phyloP scores from a whole-genome alignment of 2,113 vertebrate species.

The Piprites chloris region DNA sequence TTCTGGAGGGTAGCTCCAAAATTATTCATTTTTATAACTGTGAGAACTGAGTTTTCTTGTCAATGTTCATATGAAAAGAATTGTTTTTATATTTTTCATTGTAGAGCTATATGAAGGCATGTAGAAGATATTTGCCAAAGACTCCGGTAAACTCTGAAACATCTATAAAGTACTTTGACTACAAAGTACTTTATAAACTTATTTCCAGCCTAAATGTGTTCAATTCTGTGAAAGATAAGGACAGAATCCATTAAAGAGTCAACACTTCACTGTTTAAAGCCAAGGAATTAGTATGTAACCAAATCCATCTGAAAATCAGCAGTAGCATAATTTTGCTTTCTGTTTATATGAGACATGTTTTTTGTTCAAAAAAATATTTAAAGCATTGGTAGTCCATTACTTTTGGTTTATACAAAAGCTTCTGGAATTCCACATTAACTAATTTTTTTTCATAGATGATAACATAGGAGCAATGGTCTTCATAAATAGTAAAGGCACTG shows the following conservation, averaged over 20 bases:
- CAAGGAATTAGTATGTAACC: not conserved
- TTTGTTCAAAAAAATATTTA: not conserved
- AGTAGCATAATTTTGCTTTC: not conserved
- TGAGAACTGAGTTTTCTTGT: not conserved
- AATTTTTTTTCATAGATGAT: not conserved
- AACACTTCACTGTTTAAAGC: not conserved
- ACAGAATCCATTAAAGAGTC: not conserved
- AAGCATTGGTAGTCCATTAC: not conserved
- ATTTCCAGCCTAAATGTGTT: not conserved
- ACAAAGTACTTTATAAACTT: not conserved
- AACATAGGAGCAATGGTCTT: not conserved
- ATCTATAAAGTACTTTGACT: not conserved
- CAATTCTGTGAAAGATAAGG: not conserved
- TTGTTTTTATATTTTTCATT: not conserved
- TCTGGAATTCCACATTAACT: not conserved
- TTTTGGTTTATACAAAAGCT: not conserved
- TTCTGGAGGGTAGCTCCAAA: not conserved
- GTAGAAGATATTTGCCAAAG: not conserved
- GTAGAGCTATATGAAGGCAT: fast-evolving
- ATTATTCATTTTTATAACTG: not conserved
- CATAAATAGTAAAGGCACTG: not conserved
- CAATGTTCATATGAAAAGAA: not conserved
- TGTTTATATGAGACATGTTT: not conserved
- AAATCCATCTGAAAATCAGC: not conserved
- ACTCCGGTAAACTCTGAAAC: not conserved